Percentiles rank a stretch among this genome's conserved stretches.
Evolutionary conservation across 2,888 invertebrate species (phyloP).

Genomic region (Carabus problematicus): DNA sequence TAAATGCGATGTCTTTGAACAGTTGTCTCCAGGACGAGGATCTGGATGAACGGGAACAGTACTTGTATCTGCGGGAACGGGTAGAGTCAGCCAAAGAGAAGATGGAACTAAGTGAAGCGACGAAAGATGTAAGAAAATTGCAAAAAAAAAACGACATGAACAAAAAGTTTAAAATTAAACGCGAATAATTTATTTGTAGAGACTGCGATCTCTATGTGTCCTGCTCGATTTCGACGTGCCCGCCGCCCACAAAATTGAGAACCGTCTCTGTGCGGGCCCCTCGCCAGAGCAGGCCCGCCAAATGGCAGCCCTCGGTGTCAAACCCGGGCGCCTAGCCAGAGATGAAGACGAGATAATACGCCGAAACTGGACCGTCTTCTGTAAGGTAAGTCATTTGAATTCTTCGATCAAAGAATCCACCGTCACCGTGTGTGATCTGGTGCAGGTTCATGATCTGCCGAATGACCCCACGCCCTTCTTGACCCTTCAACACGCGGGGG

Average conservation of each 20-base stretch:
- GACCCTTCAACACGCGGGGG: not conserved
- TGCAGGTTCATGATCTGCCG: slow-evolving; percentile 13
- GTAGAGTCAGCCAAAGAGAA: not conserved
- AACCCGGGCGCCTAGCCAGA: not conserved
- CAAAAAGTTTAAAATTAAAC: too few relatives aligned
- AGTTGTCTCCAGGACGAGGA: too few relatives aligned
- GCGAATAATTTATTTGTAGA: too few relatives aligned
- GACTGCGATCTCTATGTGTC: slow-evolving; percentile 2
- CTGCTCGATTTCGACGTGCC: slow-evolving; percentile 16
- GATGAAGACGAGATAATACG: slow-evolving; percentile 13
- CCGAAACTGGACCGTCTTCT: slow-evolving; percentile 20
- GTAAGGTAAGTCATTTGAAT: slow-evolving; percentile 4
- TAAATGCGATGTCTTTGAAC: too few relatives aligned
- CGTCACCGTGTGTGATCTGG: not conserved
- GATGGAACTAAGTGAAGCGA: not conserved
- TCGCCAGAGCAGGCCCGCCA: not conserved
- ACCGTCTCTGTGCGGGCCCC: not conserved
- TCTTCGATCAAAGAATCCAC: not conserved
- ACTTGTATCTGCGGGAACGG: not conserved
- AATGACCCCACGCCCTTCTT: slow-evolving; percentile 16
- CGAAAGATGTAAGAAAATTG: slow-evolving; percentile 16
- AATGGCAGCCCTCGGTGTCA: slow-evolving; percentile 12
- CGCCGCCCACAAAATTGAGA: slow-evolving; percentile 6
- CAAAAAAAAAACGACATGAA: too few relatives aligned
- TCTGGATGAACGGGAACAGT: too few relatives aligned